A percentile compares a stretch with the other conserved stretches of the same genome.
These are phyloP conservation scores for Perccottus glenii DNA, from an alignment of 2,113 vertebrate genomes.

Conservation along the genomic window DNA sequence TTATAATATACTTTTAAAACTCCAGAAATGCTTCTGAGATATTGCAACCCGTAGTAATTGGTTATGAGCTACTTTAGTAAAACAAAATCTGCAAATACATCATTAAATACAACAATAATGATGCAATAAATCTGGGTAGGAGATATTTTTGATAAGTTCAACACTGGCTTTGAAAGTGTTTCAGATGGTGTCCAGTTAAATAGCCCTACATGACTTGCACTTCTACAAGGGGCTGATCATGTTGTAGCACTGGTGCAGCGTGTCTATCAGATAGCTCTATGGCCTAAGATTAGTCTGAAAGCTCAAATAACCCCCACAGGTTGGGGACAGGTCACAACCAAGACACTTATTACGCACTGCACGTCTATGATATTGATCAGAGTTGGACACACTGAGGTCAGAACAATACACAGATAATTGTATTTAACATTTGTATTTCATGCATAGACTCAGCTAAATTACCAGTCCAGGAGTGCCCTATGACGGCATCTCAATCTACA, in stretches of 20 bases:
- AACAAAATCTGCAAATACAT: too few species aligned
- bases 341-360: constrained; percentile 18
- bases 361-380: background rate
- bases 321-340: constrained; percentile 43
- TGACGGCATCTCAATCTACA: background rate
- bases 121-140: too few species aligned
- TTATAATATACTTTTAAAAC: too few species aligned
- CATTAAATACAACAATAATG: too few species aligned
- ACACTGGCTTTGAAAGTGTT: constrained; percentile 3
- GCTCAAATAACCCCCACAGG: constrained; percentile 61
- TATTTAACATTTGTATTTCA: too few species aligned
- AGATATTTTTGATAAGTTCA: too few species aligned
- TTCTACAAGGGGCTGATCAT: constrained; percentile 57
- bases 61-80: too few species aligned
- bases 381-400: background rate
- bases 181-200: constrained; percentile 45
- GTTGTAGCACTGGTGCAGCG: constrained; percentile 51
- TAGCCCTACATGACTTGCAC: constrained; percentile 38
- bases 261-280: constrained; percentile 63
- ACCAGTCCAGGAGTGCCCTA: background rate
- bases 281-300: constrained; percentile 70
- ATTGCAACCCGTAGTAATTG: too few species aligned
- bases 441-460: background rate
- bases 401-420: background rate
- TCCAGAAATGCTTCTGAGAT: too few species aligned